phyloP scores from a whole-genome alignment of 2,797 vertebrate species.

The Carapus acus region DNA sequence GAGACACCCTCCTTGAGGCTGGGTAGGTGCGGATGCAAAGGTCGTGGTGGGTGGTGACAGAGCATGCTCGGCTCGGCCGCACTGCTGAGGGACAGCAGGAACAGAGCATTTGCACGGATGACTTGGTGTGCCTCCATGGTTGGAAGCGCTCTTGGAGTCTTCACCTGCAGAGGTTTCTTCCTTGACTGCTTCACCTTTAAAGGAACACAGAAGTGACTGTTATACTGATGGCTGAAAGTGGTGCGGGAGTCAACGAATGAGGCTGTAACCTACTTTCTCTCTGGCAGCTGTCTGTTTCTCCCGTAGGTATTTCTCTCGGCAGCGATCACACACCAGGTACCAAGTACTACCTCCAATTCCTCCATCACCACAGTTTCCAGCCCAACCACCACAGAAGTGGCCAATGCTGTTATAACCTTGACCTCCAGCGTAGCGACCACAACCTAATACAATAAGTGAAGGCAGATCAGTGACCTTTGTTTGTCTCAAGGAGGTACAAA shows the following conservation, averaged over 20 bases:
- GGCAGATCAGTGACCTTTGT: neutral
- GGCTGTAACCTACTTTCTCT: conserved; percentile 80
- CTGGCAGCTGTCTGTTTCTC: conserved; percentile 96
- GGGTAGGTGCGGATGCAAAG: conserved; percentile 89
- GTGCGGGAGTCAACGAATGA: neutral
- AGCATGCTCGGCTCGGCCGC: conserved; percentile 93
- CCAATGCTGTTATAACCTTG: conserved; percentile 99
- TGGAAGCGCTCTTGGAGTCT: conserved; percentile 92
- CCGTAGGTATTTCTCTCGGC: conserved; percentile 95
- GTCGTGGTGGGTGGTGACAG: conserved; percentile 89
- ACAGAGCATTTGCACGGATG: conserved; percentile 94
- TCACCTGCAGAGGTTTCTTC: conserved; percentile 94
- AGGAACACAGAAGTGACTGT: neutral
- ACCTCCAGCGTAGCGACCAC: conserved; percentile 95
- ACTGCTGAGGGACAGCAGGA: conserved; percentile 93
- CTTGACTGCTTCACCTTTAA: conserved; percentile 92
- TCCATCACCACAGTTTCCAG: conserved; percentile 96
- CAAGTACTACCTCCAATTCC: conserved; percentile 98
- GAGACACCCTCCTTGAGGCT: conserved; percentile 96
- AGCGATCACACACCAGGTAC: conserved; percentile 97
- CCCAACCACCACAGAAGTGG: conserved; percentile 98
- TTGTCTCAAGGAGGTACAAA: too few species aligned
- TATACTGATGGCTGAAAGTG: neutral
- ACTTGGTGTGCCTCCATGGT: conserved; percentile 99
- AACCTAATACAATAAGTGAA: conserved; percentile 70